phyloP scores from a whole-genome alignment of 2,797 vertebrate genomes.

The Heteromormyrus szaboi region DNA sequence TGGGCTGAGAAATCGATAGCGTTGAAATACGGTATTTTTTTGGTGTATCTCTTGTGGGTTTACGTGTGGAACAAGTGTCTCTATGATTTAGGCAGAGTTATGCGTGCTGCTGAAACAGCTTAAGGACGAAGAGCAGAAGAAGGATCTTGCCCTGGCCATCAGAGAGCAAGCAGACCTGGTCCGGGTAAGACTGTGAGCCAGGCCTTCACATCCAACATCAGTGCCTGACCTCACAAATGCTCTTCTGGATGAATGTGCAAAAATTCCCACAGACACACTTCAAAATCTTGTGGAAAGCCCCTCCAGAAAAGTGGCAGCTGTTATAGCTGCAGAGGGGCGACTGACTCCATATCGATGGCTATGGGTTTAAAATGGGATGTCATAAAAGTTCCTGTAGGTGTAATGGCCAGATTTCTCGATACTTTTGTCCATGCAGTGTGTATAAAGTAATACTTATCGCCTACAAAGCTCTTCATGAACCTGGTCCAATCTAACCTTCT shows the following conservation, averaged over 20 bases:
- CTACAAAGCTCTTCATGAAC: not conserved
- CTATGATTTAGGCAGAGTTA: constrained; percentile 42
- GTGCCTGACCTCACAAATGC: not conserved
- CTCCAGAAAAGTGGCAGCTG: not conserved
- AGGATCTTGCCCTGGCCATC: constrained; percentile 26
- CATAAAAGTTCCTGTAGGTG: not conserved
- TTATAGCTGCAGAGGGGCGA: not conserved
- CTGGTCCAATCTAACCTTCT: not conserved
- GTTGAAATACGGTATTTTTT: not conserved
- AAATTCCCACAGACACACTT: not conserved
- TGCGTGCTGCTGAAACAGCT: constrained; percentile 30
- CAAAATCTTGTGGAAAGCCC: not conserved
- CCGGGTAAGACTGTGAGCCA: constrained; percentile 31
- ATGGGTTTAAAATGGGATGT: not conserved
- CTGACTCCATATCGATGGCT: not conserved
- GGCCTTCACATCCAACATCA: not conserved
- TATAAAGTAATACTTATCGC: not conserved
- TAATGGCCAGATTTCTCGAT: not conserved
- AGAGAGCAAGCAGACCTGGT: constrained; percentile 32
- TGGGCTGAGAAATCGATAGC: not conserved
- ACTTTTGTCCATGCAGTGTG: not conserved
- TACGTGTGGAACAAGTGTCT: not conserved
- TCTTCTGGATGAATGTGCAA: not conserved
- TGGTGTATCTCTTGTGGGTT: not conserved
- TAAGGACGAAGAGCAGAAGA: constrained; percentile 26